phyloP scores from a whole-genome alignment of 2,888 invertebrate genomes.

The Protonemura montana region DNA sequence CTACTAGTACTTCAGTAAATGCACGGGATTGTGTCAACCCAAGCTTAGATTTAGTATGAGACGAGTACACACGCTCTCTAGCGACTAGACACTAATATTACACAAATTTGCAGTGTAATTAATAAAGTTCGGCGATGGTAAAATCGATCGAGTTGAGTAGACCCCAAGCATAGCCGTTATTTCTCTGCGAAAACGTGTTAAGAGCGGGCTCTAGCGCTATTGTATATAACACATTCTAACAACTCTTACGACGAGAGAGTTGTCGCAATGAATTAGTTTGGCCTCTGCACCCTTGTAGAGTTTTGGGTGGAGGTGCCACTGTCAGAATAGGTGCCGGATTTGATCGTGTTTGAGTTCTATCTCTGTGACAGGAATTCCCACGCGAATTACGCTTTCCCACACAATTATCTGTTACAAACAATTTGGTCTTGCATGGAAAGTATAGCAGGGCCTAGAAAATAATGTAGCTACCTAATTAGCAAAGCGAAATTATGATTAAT shows the following conservation, averaged over 20 bases:
- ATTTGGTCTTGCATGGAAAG: background rate
- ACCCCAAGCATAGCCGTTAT: background rate
- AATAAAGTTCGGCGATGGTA: background rate
- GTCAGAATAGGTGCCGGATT: background rate
- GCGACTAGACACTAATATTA: background rate
- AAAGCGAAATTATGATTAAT: background rate
- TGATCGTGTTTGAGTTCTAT: background rate
- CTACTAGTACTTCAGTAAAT: background rate
- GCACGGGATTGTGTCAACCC: background rate
- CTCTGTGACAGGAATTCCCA: background rate
- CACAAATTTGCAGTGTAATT: constrained; percentile 12
- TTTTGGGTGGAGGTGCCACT: background rate
- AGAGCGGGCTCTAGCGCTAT: no score
- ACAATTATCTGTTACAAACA: background rate
- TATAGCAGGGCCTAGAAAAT: background rate
- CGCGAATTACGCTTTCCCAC: background rate
- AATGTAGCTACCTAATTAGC: constrained; percentile 5
- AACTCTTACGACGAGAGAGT: background rate
- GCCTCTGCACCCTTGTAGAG: no score
- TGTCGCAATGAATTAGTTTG: background rate
- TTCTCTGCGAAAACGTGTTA: background rate
- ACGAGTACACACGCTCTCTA: background rate
- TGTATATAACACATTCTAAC: background rate
- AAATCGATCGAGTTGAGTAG: background rate
- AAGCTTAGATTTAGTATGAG: background rate